These are phyloP conservation scores for Dromiciops gliroides DNA, from an alignment of 2,113 vertebrate genomes.

Conservation along the genomic window DNA sequence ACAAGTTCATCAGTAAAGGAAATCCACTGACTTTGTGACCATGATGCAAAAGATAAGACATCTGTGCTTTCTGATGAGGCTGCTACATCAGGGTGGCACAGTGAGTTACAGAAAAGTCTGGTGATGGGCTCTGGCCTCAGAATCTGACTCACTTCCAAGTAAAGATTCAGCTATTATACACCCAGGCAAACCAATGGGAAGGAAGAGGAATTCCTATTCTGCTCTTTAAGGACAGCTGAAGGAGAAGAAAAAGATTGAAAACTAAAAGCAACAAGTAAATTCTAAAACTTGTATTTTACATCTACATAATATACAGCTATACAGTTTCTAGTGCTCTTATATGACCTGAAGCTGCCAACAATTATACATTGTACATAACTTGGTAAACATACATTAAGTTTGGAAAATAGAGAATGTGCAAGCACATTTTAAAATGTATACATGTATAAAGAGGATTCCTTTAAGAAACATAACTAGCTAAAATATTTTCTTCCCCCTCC, in stretches of 20 bases:
- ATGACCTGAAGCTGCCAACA: slow-evolving; percentile 20
- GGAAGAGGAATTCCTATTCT: slow-evolving; percentile 79
- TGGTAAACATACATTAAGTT: slow-evolving; percentile 2
- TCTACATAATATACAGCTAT: slow-evolving; percentile 38
- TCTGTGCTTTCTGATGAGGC: slow-evolving; percentile 77
- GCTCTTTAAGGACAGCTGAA: slow-evolving; percentile 82
- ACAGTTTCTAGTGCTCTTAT: slow-evolving; percentile 30
- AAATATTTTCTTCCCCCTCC: slow-evolving; percentile 50
- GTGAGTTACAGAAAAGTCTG: slow-evolving; percentile 74
- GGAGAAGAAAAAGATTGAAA: slow-evolving; percentile 82
- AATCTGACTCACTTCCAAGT: slow-evolving; percentile 81
- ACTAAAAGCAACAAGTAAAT: slow-evolving; percentile 61
- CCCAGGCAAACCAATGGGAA: slow-evolving; percentile 82
- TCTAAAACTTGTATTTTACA: slow-evolving; percentile 65
- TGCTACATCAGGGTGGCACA: slow-evolving; percentile 68
- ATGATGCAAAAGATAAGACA: slow-evolving; percentile 78
- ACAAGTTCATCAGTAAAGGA: slow-evolving; percentile 86
- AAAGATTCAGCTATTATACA: slow-evolving; percentile 83
- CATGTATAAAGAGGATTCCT: slow-evolving; percentile 19
- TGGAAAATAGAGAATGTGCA: slow-evolving; percentile 8
- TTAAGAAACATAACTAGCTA: slow-evolving; percentile 38
- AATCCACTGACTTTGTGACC: slow-evolving; percentile 88
- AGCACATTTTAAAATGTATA: slow-evolving; percentile 20
- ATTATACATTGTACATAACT: background rate
- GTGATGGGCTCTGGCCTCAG: slow-evolving; percentile 82